Conservation (phyloP, 2,888 invertebrate species). For the Synanthedon myopaeformis region DNA sequence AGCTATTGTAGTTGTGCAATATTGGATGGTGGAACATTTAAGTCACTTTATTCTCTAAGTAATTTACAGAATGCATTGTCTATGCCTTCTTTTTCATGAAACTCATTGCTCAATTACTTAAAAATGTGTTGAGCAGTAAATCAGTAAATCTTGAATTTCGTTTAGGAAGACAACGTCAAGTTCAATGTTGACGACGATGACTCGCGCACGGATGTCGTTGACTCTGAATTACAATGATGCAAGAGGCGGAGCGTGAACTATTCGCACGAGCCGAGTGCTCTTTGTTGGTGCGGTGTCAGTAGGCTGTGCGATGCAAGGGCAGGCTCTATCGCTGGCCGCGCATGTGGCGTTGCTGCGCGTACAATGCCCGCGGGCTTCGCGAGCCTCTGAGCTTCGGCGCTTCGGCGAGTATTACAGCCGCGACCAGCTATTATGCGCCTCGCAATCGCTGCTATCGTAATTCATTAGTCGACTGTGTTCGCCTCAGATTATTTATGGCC, state of each 20-base stretch:
- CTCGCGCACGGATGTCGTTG: constrained; percentile 47
- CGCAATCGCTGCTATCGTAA: constrained; percentile 44
- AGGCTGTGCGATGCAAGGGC: constrained; percentile 8
- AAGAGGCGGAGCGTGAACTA: constrained; percentile 44
- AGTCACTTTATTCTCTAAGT: no score
- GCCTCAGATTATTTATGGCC: constrained; percentile 54
- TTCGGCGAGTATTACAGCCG: constrained; percentile 10
- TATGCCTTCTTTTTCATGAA: no score
- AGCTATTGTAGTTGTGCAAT: no score
- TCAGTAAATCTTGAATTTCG: not conserved
- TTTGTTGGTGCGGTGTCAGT: constrained; percentile 15
- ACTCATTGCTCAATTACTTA: not conserved
- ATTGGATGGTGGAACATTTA: no score
- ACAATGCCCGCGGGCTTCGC: constrained; percentile 24
- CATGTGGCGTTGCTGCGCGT: constrained; percentile 10
- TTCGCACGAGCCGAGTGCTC: constrained; percentile 37
- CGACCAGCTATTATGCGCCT: constrained; percentile 41
- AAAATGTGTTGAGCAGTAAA: not conserved
- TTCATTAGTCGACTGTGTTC: constrained; percentile 58
- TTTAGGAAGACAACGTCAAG: constrained; percentile 17
- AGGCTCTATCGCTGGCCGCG: constrained; percentile 5
- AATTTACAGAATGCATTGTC: no score
- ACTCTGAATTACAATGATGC: constrained; percentile 46
- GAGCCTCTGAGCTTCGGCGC: constrained; percentile 13
- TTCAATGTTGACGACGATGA: constrained; percentile 39